phyloP scores from a whole-genome alignment of 2,797 vertebrate genomes.

The Sitta carolinensis region DNA sequence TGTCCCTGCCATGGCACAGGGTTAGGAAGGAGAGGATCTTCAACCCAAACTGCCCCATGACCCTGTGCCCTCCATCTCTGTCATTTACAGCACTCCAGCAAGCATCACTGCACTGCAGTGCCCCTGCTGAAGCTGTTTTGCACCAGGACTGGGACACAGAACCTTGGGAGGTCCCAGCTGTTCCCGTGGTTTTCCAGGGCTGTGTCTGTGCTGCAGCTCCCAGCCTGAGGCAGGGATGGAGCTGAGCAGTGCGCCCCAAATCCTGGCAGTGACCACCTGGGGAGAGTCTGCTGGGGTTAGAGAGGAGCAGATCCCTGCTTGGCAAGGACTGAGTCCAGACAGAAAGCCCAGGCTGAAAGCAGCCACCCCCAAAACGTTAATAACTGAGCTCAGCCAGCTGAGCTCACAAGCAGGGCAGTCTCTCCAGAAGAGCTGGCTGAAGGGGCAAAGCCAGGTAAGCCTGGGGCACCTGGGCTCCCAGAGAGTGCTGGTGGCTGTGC shows the following conservation, averaged over 20 bases:
- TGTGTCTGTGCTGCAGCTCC: neutral
- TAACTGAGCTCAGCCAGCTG: neutral
- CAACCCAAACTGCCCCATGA: neutral
- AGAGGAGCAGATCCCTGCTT: neutral
- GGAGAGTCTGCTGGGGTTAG: neutral
- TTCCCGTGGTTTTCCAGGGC: rapidly evolving
- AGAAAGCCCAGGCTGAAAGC: neutral
- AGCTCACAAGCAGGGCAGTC: neutral
- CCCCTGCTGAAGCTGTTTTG: neutral
- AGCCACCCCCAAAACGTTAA: neutral
- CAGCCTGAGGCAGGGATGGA: neutral
- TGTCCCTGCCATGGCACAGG: neutral
- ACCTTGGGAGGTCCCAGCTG: rapidly evolving
- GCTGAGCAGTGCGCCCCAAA: neutral
- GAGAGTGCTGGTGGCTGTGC: neutral
- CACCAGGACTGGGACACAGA: neutral
- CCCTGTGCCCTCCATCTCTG: neutral
- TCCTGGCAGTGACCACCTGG: neutral
- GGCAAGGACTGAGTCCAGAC: neutral
- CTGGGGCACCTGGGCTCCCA: neutral
- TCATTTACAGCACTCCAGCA: rapidly evolving
- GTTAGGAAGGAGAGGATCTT: neutral
- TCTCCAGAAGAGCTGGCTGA: neutral
- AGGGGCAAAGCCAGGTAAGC: neutral
- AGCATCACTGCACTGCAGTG: rapidly evolving